Percentiles rank a stretch among this genome's conserved stretches.
These are phyloP conservation scores for Nomada ferruginata DNA, from an alignment of 2,888 invertebrate species.

Conservation along the genomic window DNA sequence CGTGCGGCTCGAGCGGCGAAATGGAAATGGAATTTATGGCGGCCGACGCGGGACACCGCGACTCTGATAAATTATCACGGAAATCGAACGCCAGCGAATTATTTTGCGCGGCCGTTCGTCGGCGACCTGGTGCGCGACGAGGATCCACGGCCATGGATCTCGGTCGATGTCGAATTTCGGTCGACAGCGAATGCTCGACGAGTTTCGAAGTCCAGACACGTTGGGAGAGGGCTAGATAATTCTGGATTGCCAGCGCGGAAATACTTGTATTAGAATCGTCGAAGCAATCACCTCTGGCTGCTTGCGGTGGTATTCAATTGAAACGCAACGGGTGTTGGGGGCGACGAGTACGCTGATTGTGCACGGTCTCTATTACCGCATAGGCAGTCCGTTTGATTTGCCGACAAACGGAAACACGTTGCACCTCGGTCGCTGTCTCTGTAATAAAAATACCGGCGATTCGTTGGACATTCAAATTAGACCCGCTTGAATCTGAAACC, in stretches of 20 bases:
- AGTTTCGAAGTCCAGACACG: too few relatives aligned
- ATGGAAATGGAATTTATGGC: conserved; percentile 26
- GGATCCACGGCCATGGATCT: too few relatives aligned
- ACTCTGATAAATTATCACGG: conserved; percentile 12
- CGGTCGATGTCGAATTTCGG: too few relatives aligned
- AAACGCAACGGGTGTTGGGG: background rate
- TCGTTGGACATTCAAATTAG: background rate
- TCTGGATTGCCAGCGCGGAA: too few relatives aligned
- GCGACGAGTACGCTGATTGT: background rate
- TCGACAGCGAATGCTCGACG: too few relatives aligned
- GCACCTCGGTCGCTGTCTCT: background rate
- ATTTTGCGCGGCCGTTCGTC: background rate
- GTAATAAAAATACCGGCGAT: background rate
- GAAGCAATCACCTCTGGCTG: too few relatives aligned
- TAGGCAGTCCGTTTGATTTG: background rate
- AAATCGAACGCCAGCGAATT: conserved; percentile 17
- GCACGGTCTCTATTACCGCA: background rate
- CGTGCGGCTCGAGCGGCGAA: background rate
- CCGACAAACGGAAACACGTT: background rate
- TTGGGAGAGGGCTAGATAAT: too few relatives aligned
- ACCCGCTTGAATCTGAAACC: background rate
- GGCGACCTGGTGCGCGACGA: background rate
- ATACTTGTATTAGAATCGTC: too few relatives aligned
- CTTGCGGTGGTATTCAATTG: too few relatives aligned
- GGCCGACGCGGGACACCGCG: background rate